phyloP scores from a whole-genome alignment of 2,797 vertebrate genomes.

The Lerista edwardsae region DNA sequence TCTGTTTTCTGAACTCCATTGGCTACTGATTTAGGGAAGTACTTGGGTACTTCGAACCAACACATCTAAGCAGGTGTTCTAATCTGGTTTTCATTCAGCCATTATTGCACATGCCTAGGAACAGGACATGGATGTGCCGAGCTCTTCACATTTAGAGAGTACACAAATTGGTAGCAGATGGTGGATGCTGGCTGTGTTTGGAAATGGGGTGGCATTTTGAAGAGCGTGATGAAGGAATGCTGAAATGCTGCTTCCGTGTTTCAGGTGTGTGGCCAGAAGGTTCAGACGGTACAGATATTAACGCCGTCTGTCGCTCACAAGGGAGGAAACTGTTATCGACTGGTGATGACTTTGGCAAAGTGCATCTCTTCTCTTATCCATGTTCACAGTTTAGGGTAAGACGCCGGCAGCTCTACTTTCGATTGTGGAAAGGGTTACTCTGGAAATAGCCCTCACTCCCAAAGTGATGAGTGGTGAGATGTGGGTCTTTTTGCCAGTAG shows the following conservation, averaged over 20 bases:
- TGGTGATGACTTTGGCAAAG: conserved; percentile 99
- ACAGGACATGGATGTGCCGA: background rate
- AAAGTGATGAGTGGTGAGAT: background rate
- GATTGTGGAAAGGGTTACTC: background rate
- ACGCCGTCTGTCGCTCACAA: conserved; percentile 88
- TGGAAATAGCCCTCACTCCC: background rate
- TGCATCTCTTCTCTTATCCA: conserved; percentile 94
- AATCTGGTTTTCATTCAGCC: background rate
- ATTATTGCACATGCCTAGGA: background rate
- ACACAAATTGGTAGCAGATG: background rate
- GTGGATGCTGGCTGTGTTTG: background rate
- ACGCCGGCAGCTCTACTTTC: background rate
- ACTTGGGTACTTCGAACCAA: background rate
- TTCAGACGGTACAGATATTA: conserved; percentile 96
- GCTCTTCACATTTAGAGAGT: background rate
- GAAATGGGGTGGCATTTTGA: background rate
- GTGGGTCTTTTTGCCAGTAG: background rate
- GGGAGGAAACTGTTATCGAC: conserved; percentile 89
- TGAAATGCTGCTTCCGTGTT: conserved; percentile 49
- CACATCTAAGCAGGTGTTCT: background rate
- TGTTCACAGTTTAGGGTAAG: conserved; percentile 95
- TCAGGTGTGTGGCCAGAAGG: conserved; percentile 97
- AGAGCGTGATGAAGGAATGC: background rate
- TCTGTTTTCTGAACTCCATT: background rate
- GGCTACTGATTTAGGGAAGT: background rate